Conservation (phyloP, 2,113 vertebrate genomes). For the Riparia riparia region DNA sequence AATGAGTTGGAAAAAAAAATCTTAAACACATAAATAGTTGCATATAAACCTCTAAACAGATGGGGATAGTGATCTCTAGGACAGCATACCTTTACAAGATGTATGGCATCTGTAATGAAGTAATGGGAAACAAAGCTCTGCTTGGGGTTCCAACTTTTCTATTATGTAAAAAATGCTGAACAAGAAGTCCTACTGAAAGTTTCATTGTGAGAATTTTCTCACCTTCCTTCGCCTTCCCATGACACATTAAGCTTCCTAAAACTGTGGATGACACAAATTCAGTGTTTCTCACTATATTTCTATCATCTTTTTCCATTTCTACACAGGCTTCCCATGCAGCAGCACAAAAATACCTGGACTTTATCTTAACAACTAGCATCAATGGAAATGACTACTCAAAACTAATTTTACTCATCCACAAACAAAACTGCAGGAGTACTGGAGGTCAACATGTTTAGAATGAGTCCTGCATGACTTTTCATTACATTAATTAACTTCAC, state of each 20-base stretch:
- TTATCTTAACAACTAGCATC: not conserved
- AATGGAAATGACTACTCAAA: not conserved
- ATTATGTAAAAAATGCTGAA: not conserved
- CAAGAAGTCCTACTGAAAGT: not conserved
- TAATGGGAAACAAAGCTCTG: not conserved
- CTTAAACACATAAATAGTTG: not conserved
- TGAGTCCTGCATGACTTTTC: not conserved
- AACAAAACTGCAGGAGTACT: not conserved
- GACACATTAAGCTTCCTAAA: not conserved
- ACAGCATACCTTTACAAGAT: not conserved
- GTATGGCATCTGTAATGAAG: not conserved
- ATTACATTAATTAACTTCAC: not conserved
- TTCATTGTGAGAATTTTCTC: not conserved
- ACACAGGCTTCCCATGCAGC: not conserved
- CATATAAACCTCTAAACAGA: not conserved
- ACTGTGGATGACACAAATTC: fast-evolving
- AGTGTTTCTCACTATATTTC: not conserved
- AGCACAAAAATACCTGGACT: not conserved
- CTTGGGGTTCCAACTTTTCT: not conserved
- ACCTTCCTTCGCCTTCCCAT: not conserved
- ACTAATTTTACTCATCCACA: not conserved
- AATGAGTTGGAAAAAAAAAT: not conserved
- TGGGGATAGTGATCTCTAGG: not conserved
- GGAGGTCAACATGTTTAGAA: not conserved
- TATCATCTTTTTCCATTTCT: not conserved